Conservation (phyloP, 2,888 invertebrate species). For the Brachypalpus laphriformis region DNA sequence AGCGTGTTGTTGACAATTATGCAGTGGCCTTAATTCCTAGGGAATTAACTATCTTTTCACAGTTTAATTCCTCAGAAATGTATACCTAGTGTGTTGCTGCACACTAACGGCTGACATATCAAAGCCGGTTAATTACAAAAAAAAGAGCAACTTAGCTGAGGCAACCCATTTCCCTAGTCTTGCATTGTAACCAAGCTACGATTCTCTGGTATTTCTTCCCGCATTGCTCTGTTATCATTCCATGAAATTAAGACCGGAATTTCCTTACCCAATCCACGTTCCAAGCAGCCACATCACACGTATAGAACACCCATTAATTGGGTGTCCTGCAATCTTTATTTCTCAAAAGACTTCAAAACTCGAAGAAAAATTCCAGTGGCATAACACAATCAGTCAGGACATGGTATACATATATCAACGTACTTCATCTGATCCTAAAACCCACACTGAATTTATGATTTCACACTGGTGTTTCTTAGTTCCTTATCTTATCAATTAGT, state of each 20-base stretch:
- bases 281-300: conserved; percentile 57
- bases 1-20: too few species aligned
- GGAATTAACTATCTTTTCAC: too few species aligned
- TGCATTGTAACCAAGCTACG: too few species aligned
- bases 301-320: conserved; percentile 68
- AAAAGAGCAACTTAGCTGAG: too few species aligned
- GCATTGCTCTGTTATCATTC: conserved; percentile 18
- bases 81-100: too few species aligned
- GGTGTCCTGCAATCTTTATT: conserved; percentile 26
- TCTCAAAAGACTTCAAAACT: neutral
- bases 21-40: too few species aligned
- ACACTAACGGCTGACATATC: too few species aligned
- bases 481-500: conserved; percentile 63
- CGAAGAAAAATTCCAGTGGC: conserved; percentile 49
- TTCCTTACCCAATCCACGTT: conserved; percentile 24
- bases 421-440: conserved; percentile 30
- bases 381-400: conserved; percentile 37
- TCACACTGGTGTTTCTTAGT: conserved; percentile 55
- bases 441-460: conserved; percentile 72
- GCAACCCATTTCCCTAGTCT: too few species aligned
- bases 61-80: too few species aligned
- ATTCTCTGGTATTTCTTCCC: too few species aligned
- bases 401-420: conserved; percentile 30
- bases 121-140: too few species aligned
- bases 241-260: conserved; percentile 36